Percentiles rank a stretch among this genome's conserved stretches.
phyloP scores from a whole-genome alignment of 2,113 vertebrate species.

The Phaethon lepturus region DNA sequence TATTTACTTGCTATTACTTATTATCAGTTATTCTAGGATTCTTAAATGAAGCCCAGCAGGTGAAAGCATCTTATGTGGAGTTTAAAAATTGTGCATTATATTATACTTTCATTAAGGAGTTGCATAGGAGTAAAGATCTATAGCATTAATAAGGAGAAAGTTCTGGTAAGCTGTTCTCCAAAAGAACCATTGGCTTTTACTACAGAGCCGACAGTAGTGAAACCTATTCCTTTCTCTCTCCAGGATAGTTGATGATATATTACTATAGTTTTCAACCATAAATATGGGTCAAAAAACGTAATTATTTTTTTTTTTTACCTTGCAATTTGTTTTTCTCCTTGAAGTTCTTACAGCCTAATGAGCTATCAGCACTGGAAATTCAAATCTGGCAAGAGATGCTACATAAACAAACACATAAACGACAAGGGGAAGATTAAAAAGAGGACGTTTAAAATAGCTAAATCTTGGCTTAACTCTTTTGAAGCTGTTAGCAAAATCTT shows the following conservation, averaged over 20 bases:
- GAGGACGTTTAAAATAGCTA: not conserved
- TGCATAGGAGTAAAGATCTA: not conserved
- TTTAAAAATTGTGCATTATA: not conserved
- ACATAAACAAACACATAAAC: not conserved
- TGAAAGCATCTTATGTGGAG: not conserved
- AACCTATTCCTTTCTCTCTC: not conserved
- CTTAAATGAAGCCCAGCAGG: not conserved
- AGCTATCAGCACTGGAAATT: not conserved
- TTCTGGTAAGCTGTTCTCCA: not conserved
- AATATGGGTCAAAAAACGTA: not conserved
- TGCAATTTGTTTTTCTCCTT: not conserved
- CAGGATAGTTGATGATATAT: not conserved
- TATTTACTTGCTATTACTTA: not conserved
- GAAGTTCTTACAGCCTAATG: not conserved
- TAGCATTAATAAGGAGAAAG: not conserved
- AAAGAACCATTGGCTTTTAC: not conserved
- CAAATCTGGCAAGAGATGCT: not conserved
- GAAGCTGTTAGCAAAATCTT: not conserved
- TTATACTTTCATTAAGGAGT: not conserved
- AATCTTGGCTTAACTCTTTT: not conserved
- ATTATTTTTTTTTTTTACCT: not conserved
- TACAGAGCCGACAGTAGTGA: not conserved
- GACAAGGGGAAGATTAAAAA: not conserved
- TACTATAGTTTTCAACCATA: not conserved
- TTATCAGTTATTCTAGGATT: not conserved